Evolutionary conservation across 1,140 invertebrate genomes (phyloP), one percentile per base, ranked within the genome.

Genomic region (Lepidostoma basale): DNA sequence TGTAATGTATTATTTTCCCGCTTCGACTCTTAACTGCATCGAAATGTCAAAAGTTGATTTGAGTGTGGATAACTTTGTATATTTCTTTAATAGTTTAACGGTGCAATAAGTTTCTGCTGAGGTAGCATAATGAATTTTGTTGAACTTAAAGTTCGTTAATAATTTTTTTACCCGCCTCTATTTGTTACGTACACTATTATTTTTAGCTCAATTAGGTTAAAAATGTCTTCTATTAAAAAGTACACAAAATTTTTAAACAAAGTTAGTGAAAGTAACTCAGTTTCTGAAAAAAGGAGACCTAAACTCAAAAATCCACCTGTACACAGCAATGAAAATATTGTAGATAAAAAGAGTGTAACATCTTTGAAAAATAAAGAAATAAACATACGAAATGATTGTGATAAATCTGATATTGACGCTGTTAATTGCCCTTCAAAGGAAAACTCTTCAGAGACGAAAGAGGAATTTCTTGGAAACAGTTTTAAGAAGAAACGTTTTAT

Each of bases 1-100:
- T n/a, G n/a, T n/a, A n/a, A n/a, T n/a, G n/a, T n/a, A 30, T 54
- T n/a, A 16, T 26, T 54, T 54, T 54, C 49, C 49, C 49, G 49
- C 49, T 54, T 54, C 25, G n/a, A 28, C 16, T 14, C 33, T 47
- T 28, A 16, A 16, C 49, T 54, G 23, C n/a, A 6, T 30, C 23
- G 40, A 42, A 42, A 42, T 6, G 8, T 49, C 25, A 54, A 54
- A 54, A 16, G 49, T 54, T 36, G 33, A 1, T 36, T 36, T 36
- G 10, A 36, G 14, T 36, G 2, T 9, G 10, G 2, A 3, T 36
- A 36, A 1, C 33, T n/a, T 12, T n/a, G 10, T 36, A 2, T 12
- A 36, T 36, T 36, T 36, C 9, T 2, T 23, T 18, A 3, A 49
- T 8, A n/a, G n/a, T n/a, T 49, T 36, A 23, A 9, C 23, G 25